A percentile compares a stretch with the other conserved stretches of the same genome.
Conservation (phyloP, 2,888 invertebrate species). For the Germaria angustata region DNA sequence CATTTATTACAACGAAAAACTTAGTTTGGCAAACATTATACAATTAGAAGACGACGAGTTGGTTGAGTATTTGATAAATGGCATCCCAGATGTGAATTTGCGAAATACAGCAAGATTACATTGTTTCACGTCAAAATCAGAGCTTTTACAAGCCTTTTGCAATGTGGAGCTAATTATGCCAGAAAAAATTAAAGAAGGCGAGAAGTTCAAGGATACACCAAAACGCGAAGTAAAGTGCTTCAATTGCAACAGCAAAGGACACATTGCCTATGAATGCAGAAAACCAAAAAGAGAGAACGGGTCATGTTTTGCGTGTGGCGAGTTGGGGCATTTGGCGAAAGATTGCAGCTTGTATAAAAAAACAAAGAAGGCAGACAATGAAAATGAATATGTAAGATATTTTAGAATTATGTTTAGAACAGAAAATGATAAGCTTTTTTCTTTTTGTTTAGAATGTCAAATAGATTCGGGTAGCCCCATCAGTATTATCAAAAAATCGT, state of each 20-base stretch:
- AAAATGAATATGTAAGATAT: conserved; percentile 39
- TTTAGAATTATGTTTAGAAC: conserved; percentile 5
- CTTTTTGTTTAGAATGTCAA: conserved; percentile 57
- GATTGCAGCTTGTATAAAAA: conserved; percentile 28
- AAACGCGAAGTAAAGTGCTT: conserved; percentile 10
- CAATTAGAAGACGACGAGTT: background rate
- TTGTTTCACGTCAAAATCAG: conserved; percentile 10
- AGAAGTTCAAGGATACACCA: background rate
- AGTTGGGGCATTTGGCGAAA: conserved; percentile 17
- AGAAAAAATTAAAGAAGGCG: too few relatives aligned
- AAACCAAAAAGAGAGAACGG: conserved; percentile 24
- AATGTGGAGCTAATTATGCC: too few relatives aligned
- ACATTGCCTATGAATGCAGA: conserved; percentile 23
- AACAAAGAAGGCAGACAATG: background rate
- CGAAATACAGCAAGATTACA: conserved; percentile 21
- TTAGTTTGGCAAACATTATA: background rate
- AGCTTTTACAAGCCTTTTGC: conserved; percentile 37
- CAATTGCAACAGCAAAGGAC: conserved; percentile 39
- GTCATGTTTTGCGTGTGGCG: conserved; percentile 36
- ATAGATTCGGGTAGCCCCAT: conserved; percentile 66
- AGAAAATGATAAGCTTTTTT: conserved; percentile 15
- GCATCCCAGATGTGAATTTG: background rate
- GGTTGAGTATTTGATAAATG: background rate
- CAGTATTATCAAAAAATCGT: conserved; percentile 41
- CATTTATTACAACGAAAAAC: conserved; percentile 1